Evolutionary conservation across 2,888 invertebrate genomes (phyloP).

Genomic region (Drosophila gaucha): DNA sequence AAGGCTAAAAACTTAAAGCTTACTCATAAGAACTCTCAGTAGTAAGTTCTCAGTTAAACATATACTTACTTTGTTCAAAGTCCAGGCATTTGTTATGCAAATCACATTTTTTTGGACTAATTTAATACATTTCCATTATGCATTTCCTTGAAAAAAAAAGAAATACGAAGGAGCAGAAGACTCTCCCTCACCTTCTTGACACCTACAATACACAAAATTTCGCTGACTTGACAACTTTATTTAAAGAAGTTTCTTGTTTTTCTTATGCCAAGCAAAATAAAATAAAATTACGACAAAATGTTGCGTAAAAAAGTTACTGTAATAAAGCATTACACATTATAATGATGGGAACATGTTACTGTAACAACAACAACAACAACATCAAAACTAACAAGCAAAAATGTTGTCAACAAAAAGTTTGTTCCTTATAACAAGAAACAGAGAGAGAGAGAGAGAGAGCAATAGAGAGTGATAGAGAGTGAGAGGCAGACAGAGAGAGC

Average conservation of each 20-base stretch:
- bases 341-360: constrained; percentile 70
- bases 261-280: constrained; percentile 9
- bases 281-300: constrained; percentile 41
- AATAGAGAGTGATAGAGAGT: neutral
- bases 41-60: neutral
- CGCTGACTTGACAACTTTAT: constrained; percentile 54
- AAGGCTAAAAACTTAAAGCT: neutral
- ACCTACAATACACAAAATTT: constrained; percentile 21
- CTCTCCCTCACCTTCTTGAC: constrained; percentile 26
- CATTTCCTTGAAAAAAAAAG: constrained; percentile 19
- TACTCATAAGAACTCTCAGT: too few relatives aligned
- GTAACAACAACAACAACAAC: constrained; percentile 36
- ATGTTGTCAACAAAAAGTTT: constrained; percentile 65
- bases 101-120: constrained; percentile 39
- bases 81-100: constrained; percentile 35
- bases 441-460: constrained; percentile 1
- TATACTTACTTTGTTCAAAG: neutral
- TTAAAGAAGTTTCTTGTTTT: constrained; percentile 39
- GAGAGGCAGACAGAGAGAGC: neutral
- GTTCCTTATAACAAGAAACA: constrained; percentile 13
- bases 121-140: constrained; percentile 50
- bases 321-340: constrained; percentile 65
- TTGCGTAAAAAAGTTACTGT: constrained; percentile 55
- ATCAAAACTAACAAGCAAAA: constrained; percentile 62
- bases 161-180: neutral